Evolutionary conservation across 2,797 vertebrate genomes (phyloP).

Genomic region (Apogon talboti): DNA sequence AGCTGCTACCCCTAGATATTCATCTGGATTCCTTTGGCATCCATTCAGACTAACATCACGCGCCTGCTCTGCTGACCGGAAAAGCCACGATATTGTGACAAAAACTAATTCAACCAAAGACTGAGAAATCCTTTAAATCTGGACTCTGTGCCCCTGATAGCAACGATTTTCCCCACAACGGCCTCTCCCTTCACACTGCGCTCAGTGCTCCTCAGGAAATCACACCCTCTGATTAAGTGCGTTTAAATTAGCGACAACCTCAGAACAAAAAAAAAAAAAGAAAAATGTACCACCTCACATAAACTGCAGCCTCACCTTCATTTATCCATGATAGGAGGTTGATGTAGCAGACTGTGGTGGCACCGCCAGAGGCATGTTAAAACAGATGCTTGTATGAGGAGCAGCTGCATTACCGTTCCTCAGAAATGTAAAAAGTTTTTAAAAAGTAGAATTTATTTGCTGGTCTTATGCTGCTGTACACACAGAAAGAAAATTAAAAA

Average conservation of each 20-base stretch:
- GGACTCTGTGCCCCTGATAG: constrained; percentile 60
- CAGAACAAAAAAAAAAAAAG: constrained; percentile 27
- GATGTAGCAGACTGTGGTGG: constrained; percentile 27
- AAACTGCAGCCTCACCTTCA: constrained; percentile 44
- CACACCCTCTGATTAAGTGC: constrained; percentile 54
- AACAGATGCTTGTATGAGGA: constrained; percentile 59
- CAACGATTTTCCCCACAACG: constrained; percentile 45
- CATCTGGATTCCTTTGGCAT: constrained; percentile 61
- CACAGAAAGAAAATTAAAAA: too few species aligned
- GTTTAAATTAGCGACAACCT: constrained; percentile 41
- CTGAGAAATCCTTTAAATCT: constrained; percentile 69
- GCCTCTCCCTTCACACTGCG: constrained; percentile 18
- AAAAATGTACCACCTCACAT: constrained; percentile 38
- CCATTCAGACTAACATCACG: constrained; percentile 57
- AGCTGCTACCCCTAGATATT: constrained; percentile 40
- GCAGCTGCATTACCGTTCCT: constrained; percentile 37
- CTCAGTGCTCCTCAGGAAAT: constrained; percentile 46
- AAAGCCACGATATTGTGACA: constrained; percentile 60
- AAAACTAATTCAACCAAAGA: constrained; percentile 68
- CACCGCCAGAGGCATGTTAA: constrained; percentile 39
- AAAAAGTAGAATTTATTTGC: constrained; percentile 11
- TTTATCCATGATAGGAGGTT: constrained; percentile 49
- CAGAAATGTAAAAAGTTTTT: constrained; percentile 33
- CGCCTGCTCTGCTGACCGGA: constrained; percentile 66
- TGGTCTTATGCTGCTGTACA: constrained; percentile 7